These are phyloP conservation scores for Galerucella pusilla DNA, from an alignment of 2,888 invertebrate species.

Conservation along the genomic window DNA sequence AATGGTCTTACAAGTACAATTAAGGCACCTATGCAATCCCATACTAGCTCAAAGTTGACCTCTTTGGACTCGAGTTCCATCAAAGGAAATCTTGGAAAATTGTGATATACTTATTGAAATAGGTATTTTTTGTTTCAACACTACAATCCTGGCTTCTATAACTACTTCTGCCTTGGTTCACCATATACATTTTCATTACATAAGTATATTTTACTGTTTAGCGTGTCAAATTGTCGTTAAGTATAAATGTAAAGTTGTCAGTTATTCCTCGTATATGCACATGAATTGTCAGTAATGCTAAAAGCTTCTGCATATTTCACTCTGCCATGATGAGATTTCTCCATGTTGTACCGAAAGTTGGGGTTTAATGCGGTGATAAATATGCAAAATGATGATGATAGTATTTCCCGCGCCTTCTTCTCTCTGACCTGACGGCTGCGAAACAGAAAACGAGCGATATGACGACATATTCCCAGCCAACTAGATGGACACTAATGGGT, in stretches of 20 bases:
- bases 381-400: slow-evolving; percentile 36
- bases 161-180: no score
- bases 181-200: no score
- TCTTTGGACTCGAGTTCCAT: no score
- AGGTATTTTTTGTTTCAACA: no score
- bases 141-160: no score
- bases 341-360: slow-evolving; percentile 24
- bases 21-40: no score
- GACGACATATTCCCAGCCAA: slow-evolving; percentile 25
- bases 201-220: no score
- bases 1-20: no score
- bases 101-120: no score
- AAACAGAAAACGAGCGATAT: slow-evolving; percentile 16
- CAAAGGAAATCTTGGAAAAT: no score
- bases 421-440: background rate
- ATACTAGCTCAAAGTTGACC: no score
- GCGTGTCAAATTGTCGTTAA: background rate
- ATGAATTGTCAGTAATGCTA: slow-evolving; percentile 1
- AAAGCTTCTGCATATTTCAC: slow-evolving; percentile 31
- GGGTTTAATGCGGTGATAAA: slow-evolving; percentile 33
- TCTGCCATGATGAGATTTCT: slow-evolving; percentile 29
- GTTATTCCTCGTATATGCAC: background rate
- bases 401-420: slow-evolving; percentile 7
- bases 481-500: slow-evolving; percentile 33
- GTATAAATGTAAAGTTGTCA: background rate